Percentiles rank a stretch among this genome's conserved stretches.
These are phyloP conservation scores for Phortica magna DNA, from an alignment of 2,888 invertebrate genomes.

Conservation along the genomic window DNA sequence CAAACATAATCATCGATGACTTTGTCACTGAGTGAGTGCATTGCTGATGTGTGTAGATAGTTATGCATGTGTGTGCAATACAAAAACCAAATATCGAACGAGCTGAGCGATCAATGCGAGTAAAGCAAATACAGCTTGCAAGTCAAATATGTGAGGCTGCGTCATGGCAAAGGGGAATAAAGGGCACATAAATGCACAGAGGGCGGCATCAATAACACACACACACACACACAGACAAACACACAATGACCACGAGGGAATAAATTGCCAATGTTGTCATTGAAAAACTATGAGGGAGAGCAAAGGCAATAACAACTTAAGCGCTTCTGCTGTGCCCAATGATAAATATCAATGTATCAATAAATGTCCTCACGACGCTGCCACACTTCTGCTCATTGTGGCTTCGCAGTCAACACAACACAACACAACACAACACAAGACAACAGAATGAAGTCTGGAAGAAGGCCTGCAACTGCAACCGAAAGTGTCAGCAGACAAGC, in stretches of 20 bases:
- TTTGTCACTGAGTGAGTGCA: slow-evolving; percentile 9
- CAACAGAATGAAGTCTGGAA: no score
- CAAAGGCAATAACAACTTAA: slow-evolving; percentile 27
- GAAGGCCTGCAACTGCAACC: not conserved
- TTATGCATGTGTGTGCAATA: not conserved
- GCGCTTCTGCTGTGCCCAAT: slow-evolving; percentile 16
- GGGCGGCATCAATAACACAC: slow-evolving; percentile 8
- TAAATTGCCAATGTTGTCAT: slow-evolving; percentile 44
- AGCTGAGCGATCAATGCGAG: not conserved
- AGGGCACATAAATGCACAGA: not conserved
- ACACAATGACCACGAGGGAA: slow-evolving; percentile 56
- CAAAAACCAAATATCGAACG: slow-evolving; percentile 20
- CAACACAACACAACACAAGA: not conserved
- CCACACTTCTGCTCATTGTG: not conserved
- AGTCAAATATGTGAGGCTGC: slow-evolving; percentile 7
- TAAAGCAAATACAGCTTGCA: slow-evolving; percentile 29
- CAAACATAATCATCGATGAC: slow-evolving; percentile 65
- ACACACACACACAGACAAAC: not conserved
- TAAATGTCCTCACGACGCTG: slow-evolving; percentile 2
- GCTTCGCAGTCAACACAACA: not conserved
- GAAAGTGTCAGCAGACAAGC: not conserved
- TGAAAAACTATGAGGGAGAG: slow-evolving; percentile 48
- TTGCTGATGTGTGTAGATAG: not conserved
- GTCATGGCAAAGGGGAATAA: not conserved
- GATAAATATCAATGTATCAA: slow-evolving; percentile 31